A percentile compares a stretch with the other conserved stretches of the same genome.
These are phyloP conservation scores for Leucosticte australis DNA, from an alignment of 2,113 vertebrate genomes.

Conservation along the genomic window DNA sequence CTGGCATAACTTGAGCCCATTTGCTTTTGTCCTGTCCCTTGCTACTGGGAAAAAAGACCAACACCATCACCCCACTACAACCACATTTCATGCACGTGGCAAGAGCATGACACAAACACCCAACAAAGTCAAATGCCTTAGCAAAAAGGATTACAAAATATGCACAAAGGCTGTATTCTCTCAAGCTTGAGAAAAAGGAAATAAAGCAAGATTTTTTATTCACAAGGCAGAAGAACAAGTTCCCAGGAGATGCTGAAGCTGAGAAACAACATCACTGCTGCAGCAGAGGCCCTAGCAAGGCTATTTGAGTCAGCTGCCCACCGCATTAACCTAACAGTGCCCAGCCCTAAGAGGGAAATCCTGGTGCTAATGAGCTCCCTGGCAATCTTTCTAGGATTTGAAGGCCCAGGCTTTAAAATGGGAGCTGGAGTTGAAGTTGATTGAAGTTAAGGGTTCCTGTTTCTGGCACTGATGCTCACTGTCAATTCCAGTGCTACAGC, in stretches of 20 bases:
- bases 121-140: neutral
- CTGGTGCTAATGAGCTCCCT: neutral
- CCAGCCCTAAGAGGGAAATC: neutral
- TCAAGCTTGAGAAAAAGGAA: neutral
- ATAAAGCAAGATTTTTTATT: neutral
- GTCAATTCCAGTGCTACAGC: neutral
- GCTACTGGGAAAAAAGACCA: neutral
- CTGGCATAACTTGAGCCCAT: accelerated
- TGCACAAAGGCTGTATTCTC: accelerated
- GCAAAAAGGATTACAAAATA: neutral
- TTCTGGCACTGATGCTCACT: neutral
- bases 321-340: neutral
- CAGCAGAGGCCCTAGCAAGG: neutral
- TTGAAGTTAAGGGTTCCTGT: neutral
- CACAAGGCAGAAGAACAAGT: neutral
- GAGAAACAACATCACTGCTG: accelerated
- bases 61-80: too few relatives aligned
- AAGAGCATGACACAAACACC: neutral
- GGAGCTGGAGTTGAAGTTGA: neutral
- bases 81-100: neutral
- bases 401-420: neutral
- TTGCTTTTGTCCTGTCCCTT: neutral
- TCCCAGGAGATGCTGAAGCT: accelerated
- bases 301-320: neutral
- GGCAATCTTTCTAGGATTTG: neutral